phyloP scores from a whole-genome alignment of 2,888 invertebrate genomes.

The Amphipyra tragopoginis region DNA sequence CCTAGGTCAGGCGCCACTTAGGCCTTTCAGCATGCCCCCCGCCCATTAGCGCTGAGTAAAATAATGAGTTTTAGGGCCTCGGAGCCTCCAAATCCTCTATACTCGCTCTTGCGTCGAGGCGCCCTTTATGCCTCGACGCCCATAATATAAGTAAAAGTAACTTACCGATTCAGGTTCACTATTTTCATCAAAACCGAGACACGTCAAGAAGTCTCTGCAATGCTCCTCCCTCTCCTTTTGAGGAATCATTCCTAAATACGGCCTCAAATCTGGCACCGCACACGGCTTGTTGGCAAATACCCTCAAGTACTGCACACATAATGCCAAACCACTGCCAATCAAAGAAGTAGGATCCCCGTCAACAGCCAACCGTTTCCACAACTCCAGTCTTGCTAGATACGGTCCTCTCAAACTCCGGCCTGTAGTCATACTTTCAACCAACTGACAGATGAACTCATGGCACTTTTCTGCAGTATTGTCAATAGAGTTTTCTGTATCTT shows the following conservation, averaged over 20 bases:
- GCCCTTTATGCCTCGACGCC: no score
- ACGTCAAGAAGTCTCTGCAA: slow-evolving; percentile 90
- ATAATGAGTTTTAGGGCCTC: no score
- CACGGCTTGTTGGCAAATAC: slow-evolving; percentile 96
- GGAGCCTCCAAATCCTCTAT: no score
- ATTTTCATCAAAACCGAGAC: slow-evolving; percentile 91
- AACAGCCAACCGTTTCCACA: slow-evolving; percentile 91
- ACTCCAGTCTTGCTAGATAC: slow-evolving; percentile 94
- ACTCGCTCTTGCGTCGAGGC: no score
- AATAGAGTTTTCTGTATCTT: slow-evolving; percentile 64
- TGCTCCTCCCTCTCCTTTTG: slow-evolving; percentile 90
- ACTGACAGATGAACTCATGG: slow-evolving; percentile 83
- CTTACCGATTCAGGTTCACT: slow-evolving; percentile 91
- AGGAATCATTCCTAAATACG: slow-evolving; percentile 93
- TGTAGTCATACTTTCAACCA: slow-evolving; percentile 85
- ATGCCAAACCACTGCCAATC: slow-evolving; percentile 91
- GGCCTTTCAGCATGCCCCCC: no score
- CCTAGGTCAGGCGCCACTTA: no score
- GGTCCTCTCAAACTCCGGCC: slow-evolving; percentile 93
- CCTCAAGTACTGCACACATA: slow-evolving; percentile 94
- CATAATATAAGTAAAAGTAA: no score
- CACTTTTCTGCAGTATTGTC: slow-evolving; percentile 86
- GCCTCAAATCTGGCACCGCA: slow-evolving; percentile 95
- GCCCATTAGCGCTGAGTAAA: no score
- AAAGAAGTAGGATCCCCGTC: slow-evolving; percentile 87